Evolutionary conservation across 2,113 vertebrate species (phyloP), one percentile per base, ranked within the genome.

Genomic region (Xyrauchen texanus): DNA sequence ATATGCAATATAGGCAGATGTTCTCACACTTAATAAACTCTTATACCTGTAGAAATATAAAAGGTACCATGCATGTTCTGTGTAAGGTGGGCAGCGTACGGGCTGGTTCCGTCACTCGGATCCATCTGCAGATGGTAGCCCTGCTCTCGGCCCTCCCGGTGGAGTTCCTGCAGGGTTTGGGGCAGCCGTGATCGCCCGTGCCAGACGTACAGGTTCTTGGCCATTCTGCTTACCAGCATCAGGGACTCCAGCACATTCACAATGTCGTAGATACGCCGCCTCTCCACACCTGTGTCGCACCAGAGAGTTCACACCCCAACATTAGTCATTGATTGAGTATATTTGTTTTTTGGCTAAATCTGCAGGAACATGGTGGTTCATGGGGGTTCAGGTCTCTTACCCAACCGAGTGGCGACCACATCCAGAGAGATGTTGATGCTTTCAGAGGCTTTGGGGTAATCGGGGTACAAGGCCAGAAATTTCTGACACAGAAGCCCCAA

Each of bases 191-290:
- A 93, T 0, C 93, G 91, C 1, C 98, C 98, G 0, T 98, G 95
- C 98, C 98, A 99, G 0, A 89, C 82, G 16, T 99, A 98, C 84
- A 93, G 93, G 92, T 98, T 99, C 86, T 98, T 99, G 53, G 96
- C 97, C 0, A 96, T 91, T 60, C 96, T 94, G 90, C 97, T 98
- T 82, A 99, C 97, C 95, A 99, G 98, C 84, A 98, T 95, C 8
- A 99, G 92, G 78, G 97, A 98, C 91, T 98, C 97, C 1, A 99
- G 90, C n/a, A 99, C 97, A 0, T 99, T 99, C 92, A 99, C 95
- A 4, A 99, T 98, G 77, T 98, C 97, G 0, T 99, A 99, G 81
- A 99, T 98, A 8, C 97, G 95, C 2, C 98, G 89, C 0, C 97
- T 95, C 67, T 99, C 97, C n/a, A 98, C 96, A 4, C 89, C 97